Evolutionary conservation across 2,113 vertebrate genomes (phyloP).

Genomic region (Lipophrys pholis): DNA sequence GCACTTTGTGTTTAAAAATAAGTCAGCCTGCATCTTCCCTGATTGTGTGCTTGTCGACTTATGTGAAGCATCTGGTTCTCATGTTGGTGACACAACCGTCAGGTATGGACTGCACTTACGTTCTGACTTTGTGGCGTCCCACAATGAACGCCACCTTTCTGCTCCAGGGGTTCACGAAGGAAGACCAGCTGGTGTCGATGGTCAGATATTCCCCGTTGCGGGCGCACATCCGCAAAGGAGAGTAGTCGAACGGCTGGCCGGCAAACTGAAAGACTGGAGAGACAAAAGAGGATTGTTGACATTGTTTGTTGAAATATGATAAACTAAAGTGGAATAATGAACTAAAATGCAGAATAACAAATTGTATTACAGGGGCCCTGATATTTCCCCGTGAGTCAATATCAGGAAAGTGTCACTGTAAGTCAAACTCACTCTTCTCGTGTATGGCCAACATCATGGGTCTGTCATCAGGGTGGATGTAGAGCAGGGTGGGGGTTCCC

Average conservation of each 20-base stretch:
- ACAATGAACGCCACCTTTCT: constrained; percentile 92
- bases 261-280: constrained; percentile 89
- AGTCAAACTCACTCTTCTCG: constrained; percentile 88
- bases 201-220: constrained; percentile 91
- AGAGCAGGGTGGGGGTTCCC: constrained; percentile 89
- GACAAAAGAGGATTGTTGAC: background rate
- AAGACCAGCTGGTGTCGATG: constrained; percentile 94
- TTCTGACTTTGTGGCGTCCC: constrained; percentile 93
- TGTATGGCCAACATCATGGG: constrained; percentile 93
- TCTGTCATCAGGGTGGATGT: constrained; percentile 90
- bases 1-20: no score
- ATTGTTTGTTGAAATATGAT: no score
- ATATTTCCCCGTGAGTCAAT: no score
- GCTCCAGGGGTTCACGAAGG: constrained; percentile 94
- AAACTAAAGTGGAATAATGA: background rate
- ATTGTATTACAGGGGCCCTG: no score
- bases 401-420: no score
- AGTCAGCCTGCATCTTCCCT: no score
- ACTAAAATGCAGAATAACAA: no score
- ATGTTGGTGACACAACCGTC: no score
- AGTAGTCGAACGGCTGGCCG: constrained; percentile 90
- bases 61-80: no score
- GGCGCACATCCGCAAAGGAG: constrained; percentile 89
- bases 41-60: no score
- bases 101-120: no score